Conservation (phyloP, 2,888 invertebrate genomes). For the Galerucella pusilla region DNA sequence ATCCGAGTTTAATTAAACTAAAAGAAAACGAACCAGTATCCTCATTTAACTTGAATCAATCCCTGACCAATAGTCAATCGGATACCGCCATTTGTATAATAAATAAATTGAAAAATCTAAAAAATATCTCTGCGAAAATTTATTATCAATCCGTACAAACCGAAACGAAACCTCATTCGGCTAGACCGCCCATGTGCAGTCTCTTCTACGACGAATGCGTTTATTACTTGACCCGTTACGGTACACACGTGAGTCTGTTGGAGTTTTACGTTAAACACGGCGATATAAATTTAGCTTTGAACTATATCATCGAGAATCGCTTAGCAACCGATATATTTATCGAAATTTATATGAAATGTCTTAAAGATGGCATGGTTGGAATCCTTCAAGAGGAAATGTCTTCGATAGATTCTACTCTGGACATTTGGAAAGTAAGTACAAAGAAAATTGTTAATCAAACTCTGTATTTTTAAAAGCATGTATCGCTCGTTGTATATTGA, state of each 20-base stretch:
- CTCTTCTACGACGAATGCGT: slow-evolving; percentile 81
- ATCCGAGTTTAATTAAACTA: slow-evolving; percentile 66
- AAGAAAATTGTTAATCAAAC: not conserved
- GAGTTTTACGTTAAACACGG: slow-evolving; percentile 81
- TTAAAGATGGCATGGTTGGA: slow-evolving; percentile 73
- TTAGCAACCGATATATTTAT: slow-evolving; percentile 78
- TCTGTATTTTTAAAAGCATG: too few relatives aligned
- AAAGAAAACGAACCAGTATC: slow-evolving; percentile 56
- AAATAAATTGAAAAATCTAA: slow-evolving; percentile 65
- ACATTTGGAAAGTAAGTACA: slow-evolving; percentile 73
- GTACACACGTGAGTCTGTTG: slow-evolving; percentile 78
- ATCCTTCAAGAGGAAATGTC: slow-evolving; percentile 74
- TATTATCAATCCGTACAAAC: slow-evolving; percentile 48
- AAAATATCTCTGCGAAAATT: slow-evolving; percentile 63
- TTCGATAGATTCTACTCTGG: slow-evolving; percentile 73
- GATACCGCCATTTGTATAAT: slow-evolving; percentile 67
- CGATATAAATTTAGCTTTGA: slow-evolving; percentile 75
- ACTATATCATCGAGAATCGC: slow-evolving; percentile 76
- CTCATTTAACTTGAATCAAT: slow-evolving; percentile 42
- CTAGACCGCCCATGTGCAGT: slow-evolving; percentile 64
- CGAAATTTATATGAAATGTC: slow-evolving; percentile 77
- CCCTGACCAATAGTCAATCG: slow-evolving; percentile 55
- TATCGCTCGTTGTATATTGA: too few relatives aligned
- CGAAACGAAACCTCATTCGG: slow-evolving; percentile 37
- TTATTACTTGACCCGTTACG: slow-evolving; percentile 84